Evolutionary conservation across 2,888 invertebrate genomes (phyloP).

Genomic region (Toxonevra muliebris): DNA sequence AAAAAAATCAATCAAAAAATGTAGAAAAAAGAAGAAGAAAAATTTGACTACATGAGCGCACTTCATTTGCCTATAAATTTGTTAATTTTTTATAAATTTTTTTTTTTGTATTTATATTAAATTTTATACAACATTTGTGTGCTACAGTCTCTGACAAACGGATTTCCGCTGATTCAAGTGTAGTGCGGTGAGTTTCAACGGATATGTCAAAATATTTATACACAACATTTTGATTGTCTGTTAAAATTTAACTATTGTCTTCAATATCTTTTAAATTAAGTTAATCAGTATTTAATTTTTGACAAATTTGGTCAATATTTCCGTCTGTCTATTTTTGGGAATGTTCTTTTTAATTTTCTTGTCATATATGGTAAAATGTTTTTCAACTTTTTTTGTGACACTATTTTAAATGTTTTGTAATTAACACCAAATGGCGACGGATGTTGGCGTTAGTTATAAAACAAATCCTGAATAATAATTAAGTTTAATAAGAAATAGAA

Average conservation of each 20-base stretch:
- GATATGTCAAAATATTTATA: not conserved
- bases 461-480: no score
- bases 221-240: not conserved
- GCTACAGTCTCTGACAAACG: not conserved
- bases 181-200: not conserved
- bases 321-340: not conserved
- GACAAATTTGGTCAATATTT: slow-evolving; percentile 3
- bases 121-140: no score
- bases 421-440: slow-evolving; percentile 7
- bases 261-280: not conserved
- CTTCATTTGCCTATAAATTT: no score
- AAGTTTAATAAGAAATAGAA: no score
- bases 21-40: no score
- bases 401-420: slow-evolving; percentile 6
- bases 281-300: not conserved
- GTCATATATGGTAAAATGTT: not conserved
- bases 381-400: slow-evolving; percentile 3
- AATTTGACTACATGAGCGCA: no score
- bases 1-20: no score
- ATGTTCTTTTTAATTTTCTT: not conserved
- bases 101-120: no score
- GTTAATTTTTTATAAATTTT: no score
- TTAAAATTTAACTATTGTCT: not conserved
- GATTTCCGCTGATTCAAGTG: slow-evolving; percentile 22
- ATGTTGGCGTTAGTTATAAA: not conserved